Evolutionary conservation across 2,797 vertebrate genomes (phyloP), one percentile per base, ranked within the genome.

Genomic region (Cirrhinus mrigala): DNA sequence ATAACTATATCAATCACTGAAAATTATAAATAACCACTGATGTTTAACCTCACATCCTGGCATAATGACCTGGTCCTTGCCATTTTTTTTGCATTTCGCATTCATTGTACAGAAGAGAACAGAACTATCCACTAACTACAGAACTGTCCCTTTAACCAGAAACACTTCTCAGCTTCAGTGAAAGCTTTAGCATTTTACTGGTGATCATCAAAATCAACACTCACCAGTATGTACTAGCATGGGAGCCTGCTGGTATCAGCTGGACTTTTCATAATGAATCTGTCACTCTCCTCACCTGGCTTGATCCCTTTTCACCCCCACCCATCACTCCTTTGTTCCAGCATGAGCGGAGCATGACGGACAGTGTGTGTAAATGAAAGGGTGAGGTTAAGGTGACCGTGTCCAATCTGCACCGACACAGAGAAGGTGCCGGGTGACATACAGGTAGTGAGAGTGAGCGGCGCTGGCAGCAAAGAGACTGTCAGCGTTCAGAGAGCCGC

Each of bases 331-430:
- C n/a, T 70, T 70, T 84, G 62, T 77, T 77, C 50, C 62, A 71
- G 37, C 52, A 56, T 54, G n/a, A 46, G 18, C 3, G 14, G n/a
- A 79, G 64, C 40, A 33, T 84, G 75, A 78, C 16, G 3, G 64
- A 84, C 75, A 79, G 71, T 27, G 78, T 68, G 50, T 78, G 84
- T 54, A 33, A 70, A 52, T 78, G 74, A 76, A 82, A 77, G 85
- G 75, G 81, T 66, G 56, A 54, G 66, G 46, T 68, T n/a, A 79
- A 73, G 54, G 81, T 54, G 75, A 79, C 44, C 64, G n/a, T 70
- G 33, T 77, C 71, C 52, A 81, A 83, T 71, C 85, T 73, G 14
- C 58, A 83, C 64, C 54, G 76, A 87, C 81, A 83, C n/a, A 79
- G 50, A 79, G 66, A 79, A 79, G 29, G 66, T 50, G 46, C 73